phyloP scores from a whole-genome alignment of 2,113 vertebrate species.

The Eclectus roratus region DNA sequence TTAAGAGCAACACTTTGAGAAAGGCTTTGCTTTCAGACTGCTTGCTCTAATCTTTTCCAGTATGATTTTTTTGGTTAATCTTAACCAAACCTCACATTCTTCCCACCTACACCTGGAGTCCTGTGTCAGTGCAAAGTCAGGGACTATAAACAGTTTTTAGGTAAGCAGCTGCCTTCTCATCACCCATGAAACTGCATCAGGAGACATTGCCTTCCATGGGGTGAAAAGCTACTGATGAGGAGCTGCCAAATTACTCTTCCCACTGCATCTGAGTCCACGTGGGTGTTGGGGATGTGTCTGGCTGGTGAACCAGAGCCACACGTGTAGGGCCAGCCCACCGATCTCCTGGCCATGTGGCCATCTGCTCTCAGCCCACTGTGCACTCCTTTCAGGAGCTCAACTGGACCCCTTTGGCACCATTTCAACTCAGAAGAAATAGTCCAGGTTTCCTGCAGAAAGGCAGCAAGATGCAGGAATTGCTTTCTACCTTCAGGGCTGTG shows the following conservation, averaged over 20 bases:
- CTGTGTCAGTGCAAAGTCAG: neutral
- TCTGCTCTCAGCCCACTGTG: neutral
- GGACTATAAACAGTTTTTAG: neutral
- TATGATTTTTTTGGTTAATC: neutral
- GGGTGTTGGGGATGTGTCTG: neutral
- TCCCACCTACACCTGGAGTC: neutral
- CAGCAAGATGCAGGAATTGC: neutral
- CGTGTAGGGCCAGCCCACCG: neutral
- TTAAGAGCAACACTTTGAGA: neutral
- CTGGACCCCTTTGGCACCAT: neutral
- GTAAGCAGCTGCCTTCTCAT: neutral
- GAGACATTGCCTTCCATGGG: neutral
- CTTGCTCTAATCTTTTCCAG: neutral
- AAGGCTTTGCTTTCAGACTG: neutral
- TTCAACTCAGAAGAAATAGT: neutral
- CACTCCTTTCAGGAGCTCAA: neutral
- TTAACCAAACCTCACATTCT: neutral
- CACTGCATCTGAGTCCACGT: neutral
- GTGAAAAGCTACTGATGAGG: no score
- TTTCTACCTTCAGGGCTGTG: neutral
- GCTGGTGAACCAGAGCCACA: neutral
- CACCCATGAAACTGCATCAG: neutral
- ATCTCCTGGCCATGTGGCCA: fast-evolving
- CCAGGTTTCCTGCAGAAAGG: neutral
- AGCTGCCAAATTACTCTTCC: neutral